Conservation (phyloP, 2,113 vertebrate species). For the Felis chaus region DNA sequence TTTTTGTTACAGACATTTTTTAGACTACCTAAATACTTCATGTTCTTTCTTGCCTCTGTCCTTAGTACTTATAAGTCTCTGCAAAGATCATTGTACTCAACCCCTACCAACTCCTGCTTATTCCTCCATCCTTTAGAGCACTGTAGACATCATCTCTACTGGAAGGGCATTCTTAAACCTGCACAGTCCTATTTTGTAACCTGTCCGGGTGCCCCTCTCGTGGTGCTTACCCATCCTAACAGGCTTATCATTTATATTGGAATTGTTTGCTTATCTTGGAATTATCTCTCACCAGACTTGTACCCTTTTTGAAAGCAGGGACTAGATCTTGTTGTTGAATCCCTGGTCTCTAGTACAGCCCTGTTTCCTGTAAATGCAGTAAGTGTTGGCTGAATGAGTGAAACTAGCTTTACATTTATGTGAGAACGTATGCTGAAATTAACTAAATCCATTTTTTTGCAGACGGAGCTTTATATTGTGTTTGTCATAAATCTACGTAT, state of each 20-base stretch:
- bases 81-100: background rate
- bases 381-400: background rate
- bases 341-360: background rate
- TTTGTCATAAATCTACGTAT: slow-evolving; percentile 82
- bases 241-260: background rate
- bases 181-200: background rate
- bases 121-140: background rate
- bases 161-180: background rate
- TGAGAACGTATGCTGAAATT: background rate
- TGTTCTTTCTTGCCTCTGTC: background rate
- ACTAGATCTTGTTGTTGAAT: background rate
- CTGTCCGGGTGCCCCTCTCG: background rate
- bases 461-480: slow-evolving; percentile 72
- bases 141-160: background rate
- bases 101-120: background rate
- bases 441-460: slow-evolving; percentile 65
- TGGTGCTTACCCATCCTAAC: background rate
- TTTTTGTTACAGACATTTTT: background rate
- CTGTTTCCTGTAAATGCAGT: background rate
- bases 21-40: background rate
- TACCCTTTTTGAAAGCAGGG: background rate
- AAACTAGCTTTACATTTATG: slow-evolving; percentile 19
- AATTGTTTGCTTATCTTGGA: background rate
- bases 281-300: background rate
- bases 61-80: background rate